Base-by-base conservation (phyloP, 1,140 invertebrate genomes). In the Papilio glaucus region DNA sequence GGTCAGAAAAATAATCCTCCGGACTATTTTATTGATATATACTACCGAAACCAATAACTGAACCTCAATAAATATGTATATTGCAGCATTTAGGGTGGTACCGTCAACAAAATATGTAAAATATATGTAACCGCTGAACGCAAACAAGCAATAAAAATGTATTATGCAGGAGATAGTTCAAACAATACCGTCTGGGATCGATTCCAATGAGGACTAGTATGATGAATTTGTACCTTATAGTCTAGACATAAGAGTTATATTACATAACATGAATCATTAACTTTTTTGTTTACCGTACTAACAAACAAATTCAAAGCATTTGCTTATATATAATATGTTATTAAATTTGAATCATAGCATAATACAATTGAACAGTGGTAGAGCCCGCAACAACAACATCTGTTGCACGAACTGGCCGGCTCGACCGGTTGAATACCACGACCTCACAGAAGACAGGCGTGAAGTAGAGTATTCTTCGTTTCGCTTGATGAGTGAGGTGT, bases 121-220 rank as follows among this genome's bases (percentile, higher is more conserved):
- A 85, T 85, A 84, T 87, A 88, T 88, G 85, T 84, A 69, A 87
- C 80, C 82, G 76, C 37, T 71, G 73, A 79, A 83, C 78, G 75
- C 79, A 79, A 85, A 86, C 78, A 82, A 84, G 81, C 78, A 84
- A 85, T 83, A 85, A 86, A 87, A 84, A 87, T 88, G 85, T 85
- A 84, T 90, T 86, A 90, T 90, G 86, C 88, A 89, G 72, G 70
- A 80, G 77, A 61, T 73, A 77, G 76, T 77, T 75, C 77, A 78
- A 85, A 85, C 81, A 86, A 84, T 84, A 84, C 79, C 80, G 74
- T 67, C 78, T 67, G 57, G 75, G 72, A 73, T 53, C 70, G 69
- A 72, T 69, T 69, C 24, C n/a, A 69, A 69, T 49, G 53, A 69
- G n/a, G n/a, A 15, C 7, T 4, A 9, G 9, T 9, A 60, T n/a